phyloP scores from a whole-genome alignment of 2,113 vertebrate species.

The Petrocephalus microphthalmus region DNA sequence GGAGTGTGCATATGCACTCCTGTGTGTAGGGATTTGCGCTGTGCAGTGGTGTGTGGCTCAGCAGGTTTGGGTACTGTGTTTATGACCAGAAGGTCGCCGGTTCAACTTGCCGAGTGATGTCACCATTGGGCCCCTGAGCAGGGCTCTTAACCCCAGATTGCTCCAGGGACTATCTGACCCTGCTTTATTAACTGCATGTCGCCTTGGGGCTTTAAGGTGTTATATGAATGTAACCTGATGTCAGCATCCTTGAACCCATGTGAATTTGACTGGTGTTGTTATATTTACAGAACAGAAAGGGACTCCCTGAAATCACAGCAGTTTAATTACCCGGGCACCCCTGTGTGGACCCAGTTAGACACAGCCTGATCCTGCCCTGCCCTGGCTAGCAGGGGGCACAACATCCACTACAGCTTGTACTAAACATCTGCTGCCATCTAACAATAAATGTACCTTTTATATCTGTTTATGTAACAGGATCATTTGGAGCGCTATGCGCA shows the following conservation, averaged over 20 bases:
- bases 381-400: background rate
- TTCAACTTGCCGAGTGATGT: background rate
- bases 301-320: background rate
- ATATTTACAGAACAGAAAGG: background rate
- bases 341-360: background rate
- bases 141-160: background rate
- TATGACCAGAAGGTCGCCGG: background rate
- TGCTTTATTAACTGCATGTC: background rate
- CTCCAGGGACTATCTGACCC: background rate
- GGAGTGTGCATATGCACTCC: background rate
- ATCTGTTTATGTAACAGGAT: constrained; percentile 1
- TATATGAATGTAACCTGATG: background rate
- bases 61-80: background rate
- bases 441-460: background rate
- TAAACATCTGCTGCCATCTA: background rate
- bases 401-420: background rate
- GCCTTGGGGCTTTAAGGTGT: background rate
- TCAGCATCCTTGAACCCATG: background rate
- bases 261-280: background rate
- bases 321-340: background rate
- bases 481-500: background rate
- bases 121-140: background rate
- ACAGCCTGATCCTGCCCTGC: background rate
- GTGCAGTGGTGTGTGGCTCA: background rate
- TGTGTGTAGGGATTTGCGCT: background rate